Percentiles rank a stretch among this genome's conserved stretches.
Conservation (phyloP, 1,140 invertebrate species). For the Nomia melanderi region DNA sequence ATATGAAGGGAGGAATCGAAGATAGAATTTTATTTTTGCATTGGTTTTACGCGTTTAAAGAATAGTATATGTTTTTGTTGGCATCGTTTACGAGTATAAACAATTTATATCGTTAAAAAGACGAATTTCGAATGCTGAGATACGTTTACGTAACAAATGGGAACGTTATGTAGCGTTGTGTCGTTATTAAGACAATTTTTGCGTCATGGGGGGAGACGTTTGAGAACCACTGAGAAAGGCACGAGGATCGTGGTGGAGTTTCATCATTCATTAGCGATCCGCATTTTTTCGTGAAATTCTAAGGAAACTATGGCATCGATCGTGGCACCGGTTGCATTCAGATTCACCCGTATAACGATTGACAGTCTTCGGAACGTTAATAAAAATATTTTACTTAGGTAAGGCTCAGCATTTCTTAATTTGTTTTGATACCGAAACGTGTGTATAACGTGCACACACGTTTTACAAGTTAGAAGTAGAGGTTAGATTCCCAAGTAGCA, state of each 20-base stretch:
- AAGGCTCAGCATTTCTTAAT: constrained; percentile 20
- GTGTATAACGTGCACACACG: not conserved
- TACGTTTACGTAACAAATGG: constrained; percentile 17
- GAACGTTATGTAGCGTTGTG: not conserved
- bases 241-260: constrained; percentile 41
- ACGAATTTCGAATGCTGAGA: not conserved
- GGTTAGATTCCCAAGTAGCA: constrained; percentile 14
- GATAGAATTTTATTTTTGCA: no score
- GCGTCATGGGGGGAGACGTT: not conserved
- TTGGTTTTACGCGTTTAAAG: no score
- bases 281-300: constrained; percentile 23
- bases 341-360: constrained; percentile 64
- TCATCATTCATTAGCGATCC: constrained; percentile 38
- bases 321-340: constrained; percentile 64
- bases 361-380: constrained; percentile 69
- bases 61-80: not conserved
- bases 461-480: not conserved
- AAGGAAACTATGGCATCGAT: constrained; percentile 68
- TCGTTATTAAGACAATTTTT: not conserved
- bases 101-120: not conserved
- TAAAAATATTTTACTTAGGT: constrained; percentile 65
- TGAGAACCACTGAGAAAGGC: constrained; percentile 50
- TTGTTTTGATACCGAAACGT: not conserved
- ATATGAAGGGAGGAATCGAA: no score
- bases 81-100: not conserved